Base-by-base conservation (phyloP, 1,140 invertebrate species). In the Heterodera carotae region DNA sequence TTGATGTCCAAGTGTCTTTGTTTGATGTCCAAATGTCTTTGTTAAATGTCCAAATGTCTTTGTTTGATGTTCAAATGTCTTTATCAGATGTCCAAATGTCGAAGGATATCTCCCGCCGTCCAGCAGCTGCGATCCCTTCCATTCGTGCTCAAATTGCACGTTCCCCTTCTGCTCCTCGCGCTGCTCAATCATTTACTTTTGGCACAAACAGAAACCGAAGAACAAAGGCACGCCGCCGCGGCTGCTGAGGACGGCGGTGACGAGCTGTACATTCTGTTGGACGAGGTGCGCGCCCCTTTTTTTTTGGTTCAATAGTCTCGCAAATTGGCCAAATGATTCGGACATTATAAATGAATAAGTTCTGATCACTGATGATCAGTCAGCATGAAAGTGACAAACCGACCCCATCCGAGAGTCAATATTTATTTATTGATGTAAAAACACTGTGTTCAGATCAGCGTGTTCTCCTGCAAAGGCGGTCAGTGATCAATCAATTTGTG, bases 391-490 rank as follows among this genome's bases (percentile, higher is more conserved):
- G 22, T n/a, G 60, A 7, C 29, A 62, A 62, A 27, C 6, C 60
- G 0, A 62, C 29, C 18, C n/a, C n/a, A n/a, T n/a, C n/a, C n/a
- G n/a, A n/a, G n/a, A n/a, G n/a, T n/a, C n/a, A n/a, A n/a, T n/a
- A n/a, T n/a, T n/a, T n/a, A n/a, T n/a, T n/a, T 15, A 31, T 7
- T 25, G 10, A 62, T 15, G 10, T 62, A 25, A 31, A 25, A 31
- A 25, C 60, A 6, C 33, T 1, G 6, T 2, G 39, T 66, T 56
- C 15, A 56, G 48, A 83, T 86, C 31, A 86, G 82, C 76, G 76
- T 86, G 22, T 86, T 86, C 64, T 87, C 86, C 22, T 86, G 84
- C 70, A 39, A 82, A 75, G 84, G 84, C 79, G 84, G 84, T 85
- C 69, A 80, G 69, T 27, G 36, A 25, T 76, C 22, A 59, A 66